Percentiles rank a stretch among this genome's conserved stretches.
Conservation (phyloP, 2,888 invertebrate genomes). For the Craniophora ligustri region DNA sequence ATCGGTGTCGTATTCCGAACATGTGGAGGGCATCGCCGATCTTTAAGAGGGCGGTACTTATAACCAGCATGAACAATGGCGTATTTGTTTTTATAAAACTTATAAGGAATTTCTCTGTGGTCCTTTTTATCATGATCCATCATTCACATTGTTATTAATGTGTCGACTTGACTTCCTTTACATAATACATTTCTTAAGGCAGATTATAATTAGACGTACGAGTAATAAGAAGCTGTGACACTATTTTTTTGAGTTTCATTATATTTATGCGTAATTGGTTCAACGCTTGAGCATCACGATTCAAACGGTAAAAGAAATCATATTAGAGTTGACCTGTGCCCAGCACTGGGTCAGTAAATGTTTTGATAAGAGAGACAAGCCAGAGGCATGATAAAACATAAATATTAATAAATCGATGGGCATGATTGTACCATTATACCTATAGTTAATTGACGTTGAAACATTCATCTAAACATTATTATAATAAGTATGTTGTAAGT, state of each 20-base stretch:
- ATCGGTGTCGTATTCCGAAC: slow-evolving; percentile 77
- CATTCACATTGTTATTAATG: slow-evolving; percentile 27
- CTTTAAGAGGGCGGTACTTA: slow-evolving; percentile 52
- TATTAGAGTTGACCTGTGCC: too few species aligned
- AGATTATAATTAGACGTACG: too few species aligned
- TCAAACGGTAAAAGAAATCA: too few species aligned
- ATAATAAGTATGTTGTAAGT: slow-evolving; percentile 17
- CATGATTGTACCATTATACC: slow-evolving; percentile 1
- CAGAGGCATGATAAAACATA: too few species aligned
- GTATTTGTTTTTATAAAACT: slow-evolving; percentile 45
- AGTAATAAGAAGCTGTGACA: too few species aligned
- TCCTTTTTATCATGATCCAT: slow-evolving; percentile 29
- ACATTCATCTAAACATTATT: slow-evolving; percentile 7
- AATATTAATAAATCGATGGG: not conserved
- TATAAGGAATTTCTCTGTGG: slow-evolving; percentile 40
- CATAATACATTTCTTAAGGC: slow-evolving; percentile 1
- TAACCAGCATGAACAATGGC: slow-evolving; percentile 45
- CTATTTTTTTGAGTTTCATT: too few species aligned
- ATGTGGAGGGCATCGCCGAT: slow-evolving; percentile 64
- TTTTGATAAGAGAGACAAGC: too few species aligned
- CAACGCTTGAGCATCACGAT: too few species aligned
- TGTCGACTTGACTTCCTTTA: slow-evolving; percentile 2
- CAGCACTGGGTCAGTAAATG: too few species aligned
- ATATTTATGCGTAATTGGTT: too few species aligned
- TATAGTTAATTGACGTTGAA: slow-evolving; percentile 9